A percentile compares a stretch with the other conserved stretches of the same genome.
Evolutionary conservation across 2,113 vertebrate species (phyloP).

Genomic region (Glaucomys volans): DNA sequence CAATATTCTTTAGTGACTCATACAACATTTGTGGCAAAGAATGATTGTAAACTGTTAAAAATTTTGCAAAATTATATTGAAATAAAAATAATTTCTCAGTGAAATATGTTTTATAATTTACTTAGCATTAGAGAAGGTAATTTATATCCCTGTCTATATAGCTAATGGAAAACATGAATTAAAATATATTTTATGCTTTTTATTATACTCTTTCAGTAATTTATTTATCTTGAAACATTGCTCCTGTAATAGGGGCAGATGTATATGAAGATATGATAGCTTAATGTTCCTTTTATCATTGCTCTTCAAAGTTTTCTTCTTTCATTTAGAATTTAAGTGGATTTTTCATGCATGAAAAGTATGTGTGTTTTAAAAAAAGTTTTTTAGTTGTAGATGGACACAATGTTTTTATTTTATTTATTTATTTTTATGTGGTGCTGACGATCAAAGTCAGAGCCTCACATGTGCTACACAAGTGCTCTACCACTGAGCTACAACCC

Average conservation of each 20-base stretch:
- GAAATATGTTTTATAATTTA: background rate
- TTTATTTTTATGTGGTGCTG: too few relatives aligned
- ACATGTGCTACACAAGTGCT: too few relatives aligned
- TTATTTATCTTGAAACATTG: conserved; percentile 81
- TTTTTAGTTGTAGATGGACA: too few relatives aligned
- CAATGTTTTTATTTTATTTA: too few relatives aligned
- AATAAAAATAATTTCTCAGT: conserved; percentile 65
- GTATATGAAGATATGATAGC: conserved; percentile 81
- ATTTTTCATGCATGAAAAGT: conserved; percentile 80
- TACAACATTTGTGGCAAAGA: conserved; percentile 27
- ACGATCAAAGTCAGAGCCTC: too few relatives aligned
- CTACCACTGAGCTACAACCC: too few relatives aligned
- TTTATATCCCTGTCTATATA: conserved; percentile 62
- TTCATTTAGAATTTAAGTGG: conserved; percentile 84
- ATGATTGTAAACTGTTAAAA: too few relatives aligned
- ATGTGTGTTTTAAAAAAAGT: too few relatives aligned
- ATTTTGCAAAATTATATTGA: background rate
- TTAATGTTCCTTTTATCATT: conserved; percentile 85
- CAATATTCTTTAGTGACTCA: background rate
- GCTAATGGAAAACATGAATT: conserved; percentile 42
- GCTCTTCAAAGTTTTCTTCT: conserved; percentile 79
- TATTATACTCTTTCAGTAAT: conserved; percentile 73
- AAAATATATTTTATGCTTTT: conserved; percentile 42
- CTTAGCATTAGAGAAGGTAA: conserved; percentile 1
- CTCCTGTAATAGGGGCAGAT: conserved; percentile 80